Evolutionary conservation across 35 echinoderm and acorn worm species (phyloP), one percentile per base, ranked within the genome.

Genomic region (Diadema setosum): DNA sequence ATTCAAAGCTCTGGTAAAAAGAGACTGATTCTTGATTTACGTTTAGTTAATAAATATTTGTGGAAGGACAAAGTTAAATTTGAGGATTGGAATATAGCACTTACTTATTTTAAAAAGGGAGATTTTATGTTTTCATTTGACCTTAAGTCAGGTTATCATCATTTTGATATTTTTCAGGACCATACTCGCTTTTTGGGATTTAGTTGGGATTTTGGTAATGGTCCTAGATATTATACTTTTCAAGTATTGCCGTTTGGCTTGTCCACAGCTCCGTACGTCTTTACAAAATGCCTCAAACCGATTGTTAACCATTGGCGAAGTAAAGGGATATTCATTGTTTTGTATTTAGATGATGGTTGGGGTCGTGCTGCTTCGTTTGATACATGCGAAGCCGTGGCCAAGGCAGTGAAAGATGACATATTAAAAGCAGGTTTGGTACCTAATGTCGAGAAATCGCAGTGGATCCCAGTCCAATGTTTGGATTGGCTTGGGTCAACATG

Each of bases 271-370:
- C 86, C 86, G 29, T 88, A 80, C 21, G 48, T 88, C 15, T 88
- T 81, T 61, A 81, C 86, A 23, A 88, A 83, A 32, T 25, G 37
- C 27, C 35, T 83, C 7, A 82, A 57, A 70, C 75, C 59, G 7
- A 45, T 90, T n/a, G 87, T 90, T 6, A 65, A 55, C 20, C 41
- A 63, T 65, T 90, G 87, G 87, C 23, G 87, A 39, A 63, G 34
- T 6, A 27, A 42, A 45, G 87, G 87, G 16, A 65, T 90, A 18
- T 82, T 25, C 81, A 90, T 90, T 58, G 75, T 82, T 45, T 59
- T 90, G 27, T 82, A 82, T 82, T 58, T 61, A 61, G 75, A 89
- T 89, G 74, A 89, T 90, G 87, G 87, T 20, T 82, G 75, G 80
- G 70, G 39, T 21, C 36, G 75, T 39, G 40, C 86, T 2, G n/a